Evolutionary conservation across 2,113 vertebrate species (phyloP), one percentile per base, ranked within the genome.

Genomic region (Oceanodroma tethys): DNA sequence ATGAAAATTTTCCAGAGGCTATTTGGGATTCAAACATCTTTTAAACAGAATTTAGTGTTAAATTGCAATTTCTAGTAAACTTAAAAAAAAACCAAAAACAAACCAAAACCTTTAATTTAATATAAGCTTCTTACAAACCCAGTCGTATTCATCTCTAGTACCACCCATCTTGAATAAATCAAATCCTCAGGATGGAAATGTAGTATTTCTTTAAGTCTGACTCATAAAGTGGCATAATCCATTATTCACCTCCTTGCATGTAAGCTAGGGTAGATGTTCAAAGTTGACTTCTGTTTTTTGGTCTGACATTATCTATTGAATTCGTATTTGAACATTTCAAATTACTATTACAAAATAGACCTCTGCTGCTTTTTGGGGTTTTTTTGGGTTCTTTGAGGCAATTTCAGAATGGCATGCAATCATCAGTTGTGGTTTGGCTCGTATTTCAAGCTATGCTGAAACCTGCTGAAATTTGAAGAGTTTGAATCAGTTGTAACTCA

Each of bases 281-380:
- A 97, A 96, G 94, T 9, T 93, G 82, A 66, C 53, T 96, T 96
- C 81, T 95, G 32, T 53, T 93, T 96, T 96, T 93, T 95, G n/a
- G 73, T 68, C 73, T 97, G 94, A 95, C 75, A 80, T 59, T 88
- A 67, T 42, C 58, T 82, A 59, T 63, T 74, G 66, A 72, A 86
- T 92, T 85, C 11, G 4, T 86, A 86, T 91, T 95, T 83, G 80
- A 96, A 91, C 36, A 83, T 95, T 96, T 95, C 76, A 95, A 95
- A 66, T 86, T 40, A 93, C 79, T 83, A 93, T 95, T 32, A 81
- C 67, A 82, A 91, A 95, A 91, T 55, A 84, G 66, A 75, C 47
- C n/a, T 70, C 87, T 95, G 40, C 22, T 91, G n/a, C 25, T 59
- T 95, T 85, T 82, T 2, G 10, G 34, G 23, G 13, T 10, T 66